Evolutionary conservation across 2,888 invertebrate species (phyloP), one percentile per base, ranked within the genome.

Genomic region (Caenorhabditis virilis): DNA sequence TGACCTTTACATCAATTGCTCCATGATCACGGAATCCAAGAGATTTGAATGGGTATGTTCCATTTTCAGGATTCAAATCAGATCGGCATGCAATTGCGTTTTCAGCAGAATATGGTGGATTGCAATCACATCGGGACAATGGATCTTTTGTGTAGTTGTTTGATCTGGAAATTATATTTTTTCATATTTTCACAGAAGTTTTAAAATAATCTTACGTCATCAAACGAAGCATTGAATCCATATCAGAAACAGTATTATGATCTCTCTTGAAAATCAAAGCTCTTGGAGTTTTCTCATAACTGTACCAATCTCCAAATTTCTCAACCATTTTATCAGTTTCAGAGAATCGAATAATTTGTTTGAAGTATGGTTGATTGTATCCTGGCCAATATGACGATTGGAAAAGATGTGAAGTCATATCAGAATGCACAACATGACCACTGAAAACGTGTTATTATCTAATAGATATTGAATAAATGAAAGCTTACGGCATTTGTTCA

Each of bases 121-220:
- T 79, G 84, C 90, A 90, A 60, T 87, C 86, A 84, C 90, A 90
- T 64, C 85, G 85, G 20, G 90, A 85, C 46, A 89, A 84, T 2
- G 89, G 89, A 83, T 90, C 90, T 83, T 88, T 85, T 57, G 85
- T 85, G 86, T 84, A 90, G 85, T 90, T 88, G 84, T 90, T 90
- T 85, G 89, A 90, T 46, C 90, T 86, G 72, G 36, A 36, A 36
- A 30, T 9, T 30, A 9, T 30, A n/a, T n/a, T n/a, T n/a, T n/a
- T n/a, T n/a, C n/a, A n/a, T n/a, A n/a, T n/a, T n/a, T 9, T 7
- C 43, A 36, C 4, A 47, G 6, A 27, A 43, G 36, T 36, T 36
- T 84, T 20, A 16, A 7, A 30, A 30, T 9, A 36, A 3, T 5
- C 48, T 43, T 47, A 85, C 85, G 86, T 84, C 87, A 87, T 87